These are phyloP conservation scores for Grus americana DNA, from an alignment of 2,113 vertebrate species.

Conservation along the genomic window DNA sequence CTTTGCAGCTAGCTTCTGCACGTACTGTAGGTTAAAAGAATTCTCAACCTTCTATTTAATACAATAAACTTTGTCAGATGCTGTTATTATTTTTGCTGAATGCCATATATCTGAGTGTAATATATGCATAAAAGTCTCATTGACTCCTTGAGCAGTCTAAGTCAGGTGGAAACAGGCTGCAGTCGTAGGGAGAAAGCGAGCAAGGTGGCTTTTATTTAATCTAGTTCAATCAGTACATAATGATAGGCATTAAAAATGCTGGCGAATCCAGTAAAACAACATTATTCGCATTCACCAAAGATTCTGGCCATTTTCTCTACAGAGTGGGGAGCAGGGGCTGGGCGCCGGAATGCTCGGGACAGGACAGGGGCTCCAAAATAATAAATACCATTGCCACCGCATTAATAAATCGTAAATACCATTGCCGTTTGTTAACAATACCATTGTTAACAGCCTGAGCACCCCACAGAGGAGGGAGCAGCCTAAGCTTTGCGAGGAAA, in stretches of 20 bases:
- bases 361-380: neutral
- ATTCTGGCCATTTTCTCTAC: neutral
- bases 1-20: neutral
- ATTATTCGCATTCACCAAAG: neutral
- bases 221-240: slow-evolving; percentile 22
- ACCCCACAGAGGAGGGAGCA: neutral
- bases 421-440: too few species aligned
- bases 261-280: neutral
- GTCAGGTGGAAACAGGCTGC: neutral
- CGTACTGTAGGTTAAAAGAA: slow-evolving; percentile 24
- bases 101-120: neutral
- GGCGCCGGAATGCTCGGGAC: neutral
- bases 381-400: fast-evolving
- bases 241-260: neutral
- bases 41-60: slow-evolving; percentile 54
- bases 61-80: slow-evolving; percentile 64
- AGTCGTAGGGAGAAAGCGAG: neutral
- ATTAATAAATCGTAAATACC: too few species aligned
- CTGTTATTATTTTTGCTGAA: slow-evolving; percentile 39
- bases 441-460: neutral
- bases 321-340: neutral
- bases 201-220: slow-evolving; percentile 62
- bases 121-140: slow-evolving; percentile 2
- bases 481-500: neutral
- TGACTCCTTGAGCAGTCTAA: neutral